A percentile compares a stretch with the other conserved stretches of the same genome.
phyloP scores from a whole-genome alignment of 2,888 invertebrate genomes.

The Agrotis ipsilon region DNA sequence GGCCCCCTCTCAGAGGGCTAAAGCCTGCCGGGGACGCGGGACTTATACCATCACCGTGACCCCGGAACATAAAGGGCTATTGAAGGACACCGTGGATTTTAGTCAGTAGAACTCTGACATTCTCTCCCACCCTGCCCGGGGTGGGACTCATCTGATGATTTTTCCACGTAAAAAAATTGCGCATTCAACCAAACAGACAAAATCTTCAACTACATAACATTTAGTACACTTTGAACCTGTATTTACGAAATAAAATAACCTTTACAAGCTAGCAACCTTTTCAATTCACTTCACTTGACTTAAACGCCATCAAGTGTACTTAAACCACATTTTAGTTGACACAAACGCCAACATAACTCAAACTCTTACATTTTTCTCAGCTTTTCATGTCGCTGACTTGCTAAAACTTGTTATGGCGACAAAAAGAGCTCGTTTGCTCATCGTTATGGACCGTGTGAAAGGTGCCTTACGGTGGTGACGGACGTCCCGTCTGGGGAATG shows the following conservation, averaged over 20 bases:
- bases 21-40: too few species aligned
- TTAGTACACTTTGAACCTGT: background rate
- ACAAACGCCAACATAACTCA: constrained; percentile 32
- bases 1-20: too few species aligned
- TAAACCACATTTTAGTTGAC: constrained; percentile 33
- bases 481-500: constrained; percentile 1
- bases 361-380: constrained; percentile 45
- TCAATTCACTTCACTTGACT: constrained; percentile 7
- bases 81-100: too few species aligned
- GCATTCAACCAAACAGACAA: too few species aligned
- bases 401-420: constrained; percentile 45
- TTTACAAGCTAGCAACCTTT: too few species aligned
- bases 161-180: too few species aligned
- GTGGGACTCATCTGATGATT: too few species aligned
- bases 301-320: constrained; percentile 13
- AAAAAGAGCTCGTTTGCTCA: constrained; percentile 55
- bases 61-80: too few species aligned
- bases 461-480: constrained; percentile 16
- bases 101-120: too few species aligned
- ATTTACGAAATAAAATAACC: background rate
- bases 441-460: constrained; percentile 47
- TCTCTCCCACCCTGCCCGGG: too few species aligned
- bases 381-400: constrained; percentile 51
- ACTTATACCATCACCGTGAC: too few species aligned
- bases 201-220: too few species aligned